Evolutionary conservation across 2,797 vertebrate species (phyloP).

Genomic region (Sitta carolinensis): DNA sequence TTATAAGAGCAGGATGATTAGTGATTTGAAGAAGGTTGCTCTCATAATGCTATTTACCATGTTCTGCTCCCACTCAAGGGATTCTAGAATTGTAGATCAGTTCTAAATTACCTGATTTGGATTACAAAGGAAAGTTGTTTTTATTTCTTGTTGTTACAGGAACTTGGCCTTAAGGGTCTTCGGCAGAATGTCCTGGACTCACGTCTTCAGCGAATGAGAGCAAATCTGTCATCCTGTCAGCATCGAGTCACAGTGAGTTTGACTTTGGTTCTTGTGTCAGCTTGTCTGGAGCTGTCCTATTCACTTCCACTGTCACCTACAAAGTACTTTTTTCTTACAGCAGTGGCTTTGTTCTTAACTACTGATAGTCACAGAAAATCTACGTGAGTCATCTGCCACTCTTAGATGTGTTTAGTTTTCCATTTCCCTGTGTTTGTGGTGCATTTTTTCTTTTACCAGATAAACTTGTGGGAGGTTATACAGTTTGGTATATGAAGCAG

Average conservation of each 20-base stretch:
- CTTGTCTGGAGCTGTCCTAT: background rate
- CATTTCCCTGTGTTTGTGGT: background rate
- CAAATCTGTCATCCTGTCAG: constrained; percentile 80
- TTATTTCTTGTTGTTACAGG: constrained; percentile 64
- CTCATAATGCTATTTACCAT: background rate
- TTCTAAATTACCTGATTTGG: background rate
- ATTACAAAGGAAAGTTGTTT: background rate
- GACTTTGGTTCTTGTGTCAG: background rate
- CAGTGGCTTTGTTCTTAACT: background rate
- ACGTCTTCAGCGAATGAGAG: constrained; percentile 74
- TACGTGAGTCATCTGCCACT: background rate
- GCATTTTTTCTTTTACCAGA: background rate
- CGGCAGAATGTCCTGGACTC: constrained; percentile 68
- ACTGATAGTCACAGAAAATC: background rate
- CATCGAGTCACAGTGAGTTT: constrained; percentile 57
- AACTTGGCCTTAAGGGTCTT: constrained; percentile 75
- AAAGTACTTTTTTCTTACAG: background rate
- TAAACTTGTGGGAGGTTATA: background rate
- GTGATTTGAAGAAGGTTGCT: background rate
- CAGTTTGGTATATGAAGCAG: background rate
- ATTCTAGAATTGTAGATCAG: background rate
- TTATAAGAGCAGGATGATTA: background rate
- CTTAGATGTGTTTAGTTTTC: background rate
- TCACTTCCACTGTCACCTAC: background rate
- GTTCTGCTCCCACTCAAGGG: background rate